Evolutionary conservation across 2,888 invertebrate genomes (phyloP).

Genomic region (Periphyllus acericola): DNA sequence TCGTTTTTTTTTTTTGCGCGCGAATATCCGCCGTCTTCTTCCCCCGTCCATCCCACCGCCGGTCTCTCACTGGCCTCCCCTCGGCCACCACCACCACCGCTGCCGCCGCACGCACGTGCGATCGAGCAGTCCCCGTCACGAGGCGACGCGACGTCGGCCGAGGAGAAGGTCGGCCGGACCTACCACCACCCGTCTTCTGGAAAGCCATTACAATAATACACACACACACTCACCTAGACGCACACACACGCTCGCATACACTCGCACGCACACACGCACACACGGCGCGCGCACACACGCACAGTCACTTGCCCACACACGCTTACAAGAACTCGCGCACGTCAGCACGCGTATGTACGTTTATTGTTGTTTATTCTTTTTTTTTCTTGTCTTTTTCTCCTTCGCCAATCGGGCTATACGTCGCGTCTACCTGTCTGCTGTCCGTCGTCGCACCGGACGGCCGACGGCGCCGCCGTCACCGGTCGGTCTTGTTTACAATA

Average conservation of each 20-base stretch:
- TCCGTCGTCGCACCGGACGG: not conserved
- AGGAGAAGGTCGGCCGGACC: constrained; percentile 24
- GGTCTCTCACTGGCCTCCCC: not conserved
- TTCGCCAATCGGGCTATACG: not conserved
- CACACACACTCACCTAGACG: too few species aligned
- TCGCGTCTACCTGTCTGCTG: not conserved
- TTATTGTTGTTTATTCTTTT: not conserved
- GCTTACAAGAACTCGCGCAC: not conserved
- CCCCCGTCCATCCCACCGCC: not conserved
- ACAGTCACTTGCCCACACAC: not conserved
- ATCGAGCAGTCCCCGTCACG: not conserved
- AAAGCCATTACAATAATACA: not conserved
- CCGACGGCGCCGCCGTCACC: not conserved
- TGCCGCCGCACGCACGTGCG: not conserved
- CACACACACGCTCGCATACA: not conserved
- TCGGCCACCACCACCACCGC: not conserved
- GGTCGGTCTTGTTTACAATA: not conserved
- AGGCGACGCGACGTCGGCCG: not conserved
- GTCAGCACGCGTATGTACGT: not conserved
- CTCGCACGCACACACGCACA: too few species aligned
- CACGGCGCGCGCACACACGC: too few species aligned
- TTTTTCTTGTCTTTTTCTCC: not conserved
- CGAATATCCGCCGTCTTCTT: not conserved
- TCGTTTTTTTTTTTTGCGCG: not conserved
- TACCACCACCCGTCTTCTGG: not conserved